Base-by-base conservation (phyloP, 1,140 invertebrate genomes). In the Listronotus oregonensis region DNA sequence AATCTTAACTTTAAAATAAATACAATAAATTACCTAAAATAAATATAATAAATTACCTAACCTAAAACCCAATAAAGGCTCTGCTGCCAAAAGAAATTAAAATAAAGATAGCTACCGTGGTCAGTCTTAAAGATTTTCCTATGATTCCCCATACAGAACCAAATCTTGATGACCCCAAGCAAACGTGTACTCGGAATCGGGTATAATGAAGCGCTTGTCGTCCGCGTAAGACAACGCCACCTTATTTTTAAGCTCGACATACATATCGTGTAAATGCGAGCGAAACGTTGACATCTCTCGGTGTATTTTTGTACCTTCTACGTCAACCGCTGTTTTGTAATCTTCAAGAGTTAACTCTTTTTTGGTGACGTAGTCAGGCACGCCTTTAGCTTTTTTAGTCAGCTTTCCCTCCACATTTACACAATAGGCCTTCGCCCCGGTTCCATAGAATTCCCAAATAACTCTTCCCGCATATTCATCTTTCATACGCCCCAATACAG, bases 321-420 rank as follows among this genome's bases (percentile, higher is more conserved):
- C 43, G 43, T 50, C 47, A 21, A 52, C 59, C 11, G 32, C 34
- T 31, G 9, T 34, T 37, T 39, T 50, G 32, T 62, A 62, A 51
- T 62, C 44, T n/a, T n/a, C 31, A 6, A 32, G 6, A 9, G 11
- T 51, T 21, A 62, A 27, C 4, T 52, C 63, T 10, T 51, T 58
- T 60, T 49, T 64, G 21, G 75, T 51, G 9, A 69, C 57, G 51
- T 21, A 46, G 55, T 52, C 62, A 58, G 72, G 71, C 14, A 75
- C 57, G 27, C 71, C 74, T 69, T 76, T 74, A 8, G 69, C 65
- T 64, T 71, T 72, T 64, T 69, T 74, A 39, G 50, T 40, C 27
- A 44, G 50, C 47, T 32, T 47, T 6, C 17, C 34, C 9, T 15
- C 46, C n/a, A 34, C 17, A 51, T 62, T 52, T 17, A 62, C 59